Percentiles rank a stretch among this genome's conserved stretches.
Conservation (phyloP, 2,113 vertebrate genomes). For the Cephalopterus ornatus region DNA sequence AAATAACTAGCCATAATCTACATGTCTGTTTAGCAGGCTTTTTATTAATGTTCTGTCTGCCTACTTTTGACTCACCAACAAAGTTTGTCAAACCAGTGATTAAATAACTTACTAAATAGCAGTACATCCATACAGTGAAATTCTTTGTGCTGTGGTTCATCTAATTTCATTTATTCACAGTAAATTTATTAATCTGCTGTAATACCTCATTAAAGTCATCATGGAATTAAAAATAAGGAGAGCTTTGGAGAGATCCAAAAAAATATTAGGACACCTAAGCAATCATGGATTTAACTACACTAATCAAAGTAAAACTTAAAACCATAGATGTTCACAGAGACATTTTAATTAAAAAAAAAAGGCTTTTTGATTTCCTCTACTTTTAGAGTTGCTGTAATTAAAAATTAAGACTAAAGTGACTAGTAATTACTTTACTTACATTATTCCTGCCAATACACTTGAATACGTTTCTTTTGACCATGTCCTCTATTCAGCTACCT, state of each 20-base stretch:
- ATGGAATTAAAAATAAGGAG: not conserved
- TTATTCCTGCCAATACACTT: not conserved
- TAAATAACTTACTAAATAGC: not conserved
- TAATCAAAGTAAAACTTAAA: not conserved
- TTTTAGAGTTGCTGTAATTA: not conserved
- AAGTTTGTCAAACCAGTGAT: not conserved
- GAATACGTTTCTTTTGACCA: not conserved
- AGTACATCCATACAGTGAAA: not conserved
- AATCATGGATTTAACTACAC: not conserved
- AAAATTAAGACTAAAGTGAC: not conserved
- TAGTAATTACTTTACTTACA: not conserved
- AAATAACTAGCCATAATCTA: not conserved
- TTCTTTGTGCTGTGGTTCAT: not conserved
- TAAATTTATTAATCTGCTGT: not conserved
- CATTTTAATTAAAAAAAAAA: not conserved
- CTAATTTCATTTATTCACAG: not conserved
- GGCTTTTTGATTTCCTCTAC: fast-evolving
- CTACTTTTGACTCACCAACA: not conserved
- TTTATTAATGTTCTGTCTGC: not conserved
- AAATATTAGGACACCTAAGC: not conserved
- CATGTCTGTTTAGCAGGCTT: not conserved
- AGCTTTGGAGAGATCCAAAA: not conserved
- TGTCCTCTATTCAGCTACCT: not conserved
- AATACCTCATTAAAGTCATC: not conserved
- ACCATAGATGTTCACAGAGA: not conserved